Evolutionary conservation across 1,140 invertebrate species (phyloP), one percentile per base, ranked within the genome.

Genomic region (Caenorhabditis briggsae): DNA sequence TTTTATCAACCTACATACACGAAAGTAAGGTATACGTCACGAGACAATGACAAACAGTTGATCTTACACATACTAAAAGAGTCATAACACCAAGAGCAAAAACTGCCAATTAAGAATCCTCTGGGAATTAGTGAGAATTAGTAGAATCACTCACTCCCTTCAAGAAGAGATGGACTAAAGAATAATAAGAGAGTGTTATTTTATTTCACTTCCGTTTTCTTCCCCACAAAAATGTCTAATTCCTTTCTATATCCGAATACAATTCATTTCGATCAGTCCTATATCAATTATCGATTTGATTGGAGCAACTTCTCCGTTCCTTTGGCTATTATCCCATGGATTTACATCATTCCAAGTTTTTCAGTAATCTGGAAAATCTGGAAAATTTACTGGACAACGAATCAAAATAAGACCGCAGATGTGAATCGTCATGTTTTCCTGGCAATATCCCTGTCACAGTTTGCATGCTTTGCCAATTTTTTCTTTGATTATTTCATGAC

Each of bases 401-500:
- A 41, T 23, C 8, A 14, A 7, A 70, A 5, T 1, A 70, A 70
- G 9, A 2, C 16, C 0, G 41, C n/a, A 3, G 64, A 70, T 46
- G 41, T 70, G 41, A 70, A 70, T 70, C 64, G 64, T 6, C 64
- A 70, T 46, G 64, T 70, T 8, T 70, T 70, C 3, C 64, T 70
- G 18, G 41, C 41, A 5, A 46, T 70, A 43, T 70, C 64, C 14
- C 20, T 70, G 41, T 70, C 64, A 0, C 64, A 70, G n/a, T 70
- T 70, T 8, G 41, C 64, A 7, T 70, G 64, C 46, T 70, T 70
- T 14, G 11, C 41, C 6, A 7, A 33, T 6, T 70, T 70, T 70
- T 70, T 70, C 59, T 70, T 70, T 41, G 64, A 70, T 46, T 70
- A 43, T 70, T 46, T 70, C 14, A 70, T 70, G 64, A 70, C 64